Evolutionary conservation across 2,888 invertebrate genomes (phyloP), one percentile per base, ranked within the genome.

Genomic region (Rapana venosa): DNA sequence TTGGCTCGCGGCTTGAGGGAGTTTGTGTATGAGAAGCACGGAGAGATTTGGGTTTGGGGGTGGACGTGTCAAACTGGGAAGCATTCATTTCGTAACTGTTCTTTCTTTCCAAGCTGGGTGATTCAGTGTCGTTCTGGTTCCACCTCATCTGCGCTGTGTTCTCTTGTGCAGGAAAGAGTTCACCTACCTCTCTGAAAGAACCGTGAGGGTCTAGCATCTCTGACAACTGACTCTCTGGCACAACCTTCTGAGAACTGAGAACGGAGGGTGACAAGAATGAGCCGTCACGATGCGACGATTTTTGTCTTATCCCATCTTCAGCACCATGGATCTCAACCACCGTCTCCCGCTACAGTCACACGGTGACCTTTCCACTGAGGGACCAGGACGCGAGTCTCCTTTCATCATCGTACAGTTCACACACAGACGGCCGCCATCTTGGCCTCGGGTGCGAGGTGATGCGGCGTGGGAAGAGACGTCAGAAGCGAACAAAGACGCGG

Each of bases 321-420:
- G 88, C 32, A 26, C 88, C 32, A 83, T 88, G 85, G 58, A 89
- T 58, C 79, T 86, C 61, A 58, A 86, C 58, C 47, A 79, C 47
- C 47, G 74, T 8, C 15, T 35, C 11, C n/a, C n/a, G 26, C 36
- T 22, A 47, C 58, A 61, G 30, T 56, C 85, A 61, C 85, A 85
- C 30, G 35, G 35, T 5, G 17, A n/a, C 17, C 6, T 30, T 30
- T 30, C 61, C 0, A 30, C 56, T 11, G 56, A 84, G 5, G 17
- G 47, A 17, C 30, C 30, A 22, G 36, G 8, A 58, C 8, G 4
- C 4, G 47, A 13, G 26, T 36, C 66, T 20, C 66, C 66, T 66
- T 32, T 86, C 35, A 5, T 13, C 35, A 1, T 61, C 32, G 35
- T 74, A 74, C 87, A 87, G 66, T 22, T 66, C 8, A n/a, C 15